phyloP scores from a whole-genome alignment of 2,113 vertebrate genomes.

The Rhineura floridana region DNA sequence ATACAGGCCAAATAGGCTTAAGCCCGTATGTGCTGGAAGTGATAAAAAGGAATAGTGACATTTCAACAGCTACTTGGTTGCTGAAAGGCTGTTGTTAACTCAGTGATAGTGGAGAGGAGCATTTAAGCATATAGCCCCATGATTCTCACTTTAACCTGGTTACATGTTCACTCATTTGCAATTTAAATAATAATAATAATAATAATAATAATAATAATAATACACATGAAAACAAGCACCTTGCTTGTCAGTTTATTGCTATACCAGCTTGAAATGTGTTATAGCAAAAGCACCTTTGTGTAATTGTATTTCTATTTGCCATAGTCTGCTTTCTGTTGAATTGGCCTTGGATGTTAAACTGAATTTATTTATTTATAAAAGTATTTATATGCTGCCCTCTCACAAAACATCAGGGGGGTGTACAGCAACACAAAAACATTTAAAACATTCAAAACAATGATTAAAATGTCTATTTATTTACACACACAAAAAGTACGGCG shows the following conservation, averaged over 20 bases:
- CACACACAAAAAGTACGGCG: neutral
- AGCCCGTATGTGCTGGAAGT: neutral
- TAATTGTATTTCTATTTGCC: neutral
- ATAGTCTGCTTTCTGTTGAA: neutral
- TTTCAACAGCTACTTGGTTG: slow-evolving; percentile 34
- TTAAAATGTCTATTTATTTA: too few species aligned
- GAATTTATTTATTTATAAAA: too few species aligned
- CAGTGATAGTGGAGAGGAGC: neutral
- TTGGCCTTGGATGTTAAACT: slow-evolving; percentile 1
- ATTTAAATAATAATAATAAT: too few species aligned
- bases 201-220: too few species aligned
- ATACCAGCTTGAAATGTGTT: neutral
- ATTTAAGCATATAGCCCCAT: neutral
- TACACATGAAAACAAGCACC: too few species aligned
- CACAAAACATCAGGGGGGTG: neutral
- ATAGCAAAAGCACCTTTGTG: neutral
- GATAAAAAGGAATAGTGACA: slow-evolving; percentile 22
- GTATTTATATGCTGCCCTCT: too few species aligned
- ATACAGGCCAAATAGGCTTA: neutral
- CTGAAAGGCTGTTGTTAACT: neutral
- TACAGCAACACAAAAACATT: too few species aligned
- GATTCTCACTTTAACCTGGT: neutral
- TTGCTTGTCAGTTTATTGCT: neutral
- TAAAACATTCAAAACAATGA: too few species aligned
- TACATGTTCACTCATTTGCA: neutral